Percentiles rank a stretch among this genome's conserved stretches.
These are phyloP conservation scores for Aphelenchoides besseyi DNA, from an alignment of 1,140 invertebrate genomes.

Conservation along the genomic window DNA sequence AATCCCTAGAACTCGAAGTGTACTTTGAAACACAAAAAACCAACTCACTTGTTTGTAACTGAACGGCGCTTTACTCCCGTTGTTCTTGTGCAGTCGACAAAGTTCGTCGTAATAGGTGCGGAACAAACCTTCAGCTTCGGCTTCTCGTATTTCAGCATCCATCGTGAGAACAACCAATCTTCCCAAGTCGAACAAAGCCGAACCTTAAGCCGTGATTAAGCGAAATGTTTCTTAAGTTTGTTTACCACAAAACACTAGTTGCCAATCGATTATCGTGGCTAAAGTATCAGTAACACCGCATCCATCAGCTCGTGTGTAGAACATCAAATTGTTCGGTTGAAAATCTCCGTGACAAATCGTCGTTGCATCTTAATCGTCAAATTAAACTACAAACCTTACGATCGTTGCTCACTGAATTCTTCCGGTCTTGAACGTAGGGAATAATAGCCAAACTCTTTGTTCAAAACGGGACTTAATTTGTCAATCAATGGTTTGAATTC, in stretches of 20 bases:
- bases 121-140: not conserved
- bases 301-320: not conserved
- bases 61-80: not conserved
- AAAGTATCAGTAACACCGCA: not conserved
- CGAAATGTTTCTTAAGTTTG: not conserved
- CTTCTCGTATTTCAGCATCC: not conserved
- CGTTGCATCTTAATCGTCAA: not conserved
- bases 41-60: not conserved
- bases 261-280: slow-evolving; percentile 18
- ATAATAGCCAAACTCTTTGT: not conserved
- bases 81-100: not conserved
- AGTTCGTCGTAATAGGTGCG: not conserved
- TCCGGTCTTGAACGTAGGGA: not conserved
- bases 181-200: not conserved
- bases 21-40: not conserved
- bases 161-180: not conserved
- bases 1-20: not conserved
- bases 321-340: slow-evolving; percentile 20
- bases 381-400: not conserved
- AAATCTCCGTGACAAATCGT: not conserved
- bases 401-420: slow-evolving; percentile 1
- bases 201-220: not conserved
- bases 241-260: slow-evolving; percentile 10
- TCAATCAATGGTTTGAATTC: not conserved
- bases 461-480: not conserved